Evolutionary conservation across 2,113 vertebrate genomes (phyloP).

Genomic region (Morone chrysops): DNA sequence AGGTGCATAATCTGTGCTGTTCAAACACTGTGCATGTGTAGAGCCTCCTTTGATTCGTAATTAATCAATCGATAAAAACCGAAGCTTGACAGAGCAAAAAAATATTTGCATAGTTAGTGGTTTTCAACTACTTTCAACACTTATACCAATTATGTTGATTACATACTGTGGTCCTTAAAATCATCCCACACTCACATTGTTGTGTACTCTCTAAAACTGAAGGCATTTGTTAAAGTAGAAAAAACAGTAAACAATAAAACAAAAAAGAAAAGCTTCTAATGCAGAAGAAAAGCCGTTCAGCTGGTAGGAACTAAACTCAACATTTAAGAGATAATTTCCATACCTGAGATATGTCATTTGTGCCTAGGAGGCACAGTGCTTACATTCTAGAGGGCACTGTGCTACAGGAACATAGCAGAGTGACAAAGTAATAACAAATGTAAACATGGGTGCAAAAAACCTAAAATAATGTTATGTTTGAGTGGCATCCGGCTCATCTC

Average conservation of each 20-base stretch:
- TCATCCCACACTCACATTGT: constrained; percentile 1
- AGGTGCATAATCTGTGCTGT: neutral
- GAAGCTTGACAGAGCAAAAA: constrained; percentile 23
- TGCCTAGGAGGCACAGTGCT: neutral
- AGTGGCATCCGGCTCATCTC: neutral
- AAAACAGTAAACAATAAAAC: neutral
- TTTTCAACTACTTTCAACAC: constrained; percentile 53
- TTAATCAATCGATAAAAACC: constrained; percentile 61
- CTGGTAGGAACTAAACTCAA: neutral
- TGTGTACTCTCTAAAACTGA: constrained; percentile 13
- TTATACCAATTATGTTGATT: constrained; percentile 57
- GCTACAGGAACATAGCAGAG: neutral
- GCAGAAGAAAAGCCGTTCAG: constrained; percentile 4
- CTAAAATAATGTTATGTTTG: neutral
- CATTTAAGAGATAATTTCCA: constrained; percentile 12
- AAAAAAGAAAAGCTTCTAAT: neutral
- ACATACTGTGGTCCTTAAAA: constrained; percentile 24
- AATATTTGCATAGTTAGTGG: constrained; percentile 61
- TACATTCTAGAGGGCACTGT: neutral
- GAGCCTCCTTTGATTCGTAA: constrained; percentile 33
- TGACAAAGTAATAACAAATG: neutral
- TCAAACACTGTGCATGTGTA: neutral
- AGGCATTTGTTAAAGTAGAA: neutral
- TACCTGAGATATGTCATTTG: constrained; percentile 15
- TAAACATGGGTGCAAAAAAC: neutral